Evolutionary conservation across 2,797 vertebrate species (phyloP).

Genomic region (Mus caroli): DNA sequence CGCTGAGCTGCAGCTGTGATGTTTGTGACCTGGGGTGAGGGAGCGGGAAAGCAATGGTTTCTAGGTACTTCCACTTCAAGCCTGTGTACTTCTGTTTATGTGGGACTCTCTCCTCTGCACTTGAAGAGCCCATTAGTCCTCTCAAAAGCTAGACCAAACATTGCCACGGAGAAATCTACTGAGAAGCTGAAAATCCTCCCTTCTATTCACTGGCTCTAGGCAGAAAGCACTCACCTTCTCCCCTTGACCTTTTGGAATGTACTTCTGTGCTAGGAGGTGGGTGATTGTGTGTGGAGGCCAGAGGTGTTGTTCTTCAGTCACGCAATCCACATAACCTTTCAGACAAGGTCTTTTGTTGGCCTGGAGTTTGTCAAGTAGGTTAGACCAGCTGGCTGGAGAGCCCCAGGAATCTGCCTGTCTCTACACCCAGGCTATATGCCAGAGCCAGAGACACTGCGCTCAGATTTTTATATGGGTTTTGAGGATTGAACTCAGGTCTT

Average conservation of each 20-base stretch:
- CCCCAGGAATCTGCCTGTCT: neutral
- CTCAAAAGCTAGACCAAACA: constrained; percentile 56
- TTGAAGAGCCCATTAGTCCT: constrained; percentile 44
- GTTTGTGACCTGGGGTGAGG: neutral
- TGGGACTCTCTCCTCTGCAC: constrained; percentile 10
- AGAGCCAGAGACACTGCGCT: neutral
- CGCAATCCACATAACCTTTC: neutral
- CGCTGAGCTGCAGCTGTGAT: neutral
- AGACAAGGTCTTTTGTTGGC: neutral
- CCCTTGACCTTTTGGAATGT: neutral
- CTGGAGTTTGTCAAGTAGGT: too few species aligned
- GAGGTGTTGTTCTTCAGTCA: neutral
- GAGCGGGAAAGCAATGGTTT: constrained; percentile 62
- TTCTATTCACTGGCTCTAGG: neutral
- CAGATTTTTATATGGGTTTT: neutral
- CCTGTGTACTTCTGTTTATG: neutral
- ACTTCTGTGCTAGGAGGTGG: neutral
- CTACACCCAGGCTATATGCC: too few species aligned
- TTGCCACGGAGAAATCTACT: neutral
- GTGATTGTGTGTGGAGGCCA: neutral
- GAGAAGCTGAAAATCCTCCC: neutral
- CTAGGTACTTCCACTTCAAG: constrained; percentile 31
- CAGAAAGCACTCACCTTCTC: neutral
- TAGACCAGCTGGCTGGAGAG: neutral
- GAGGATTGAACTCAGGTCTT: neutral